Evolutionary conservation across 2,888 invertebrate species (phyloP).

Genomic region (Hipparchia semele): DNA sequence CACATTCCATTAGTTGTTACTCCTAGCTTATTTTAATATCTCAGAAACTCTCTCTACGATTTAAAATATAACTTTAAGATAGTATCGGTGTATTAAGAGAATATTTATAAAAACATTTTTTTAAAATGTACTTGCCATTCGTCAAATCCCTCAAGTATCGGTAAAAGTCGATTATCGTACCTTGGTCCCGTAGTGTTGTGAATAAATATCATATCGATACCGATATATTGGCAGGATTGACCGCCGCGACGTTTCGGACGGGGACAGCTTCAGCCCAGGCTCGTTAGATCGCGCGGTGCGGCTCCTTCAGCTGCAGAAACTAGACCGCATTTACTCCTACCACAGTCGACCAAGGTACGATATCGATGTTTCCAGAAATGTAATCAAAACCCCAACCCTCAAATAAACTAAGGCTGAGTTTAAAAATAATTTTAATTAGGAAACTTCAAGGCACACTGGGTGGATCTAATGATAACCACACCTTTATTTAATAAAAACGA

Average conservation of each 20-base stretch:
- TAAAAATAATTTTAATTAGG: not conserved
- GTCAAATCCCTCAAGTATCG: not conserved
- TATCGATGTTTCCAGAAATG: slow-evolving; percentile 63
- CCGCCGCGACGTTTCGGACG: slow-evolving; percentile 75
- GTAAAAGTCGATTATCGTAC: slow-evolving; percentile 49
- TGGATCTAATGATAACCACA: not conserved
- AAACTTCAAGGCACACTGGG: too few species aligned
- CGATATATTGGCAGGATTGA: slow-evolving; percentile 81
- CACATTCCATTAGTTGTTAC: too few species aligned
- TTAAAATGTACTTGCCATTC: not conserved
- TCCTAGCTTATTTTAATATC: too few species aligned
- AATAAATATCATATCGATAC: slow-evolving; percentile 62
- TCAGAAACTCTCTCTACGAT: not conserved
- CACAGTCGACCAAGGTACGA: slow-evolving; percentile 84
- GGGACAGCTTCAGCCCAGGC: slow-evolving; percentile 75
- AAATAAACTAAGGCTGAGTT: not conserved
- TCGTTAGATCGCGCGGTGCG: slow-evolving; percentile 81
- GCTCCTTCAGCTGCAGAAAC: slow-evolving; percentile 81
- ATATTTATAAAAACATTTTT: too few species aligned
- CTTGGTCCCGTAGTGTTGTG: slow-evolving; percentile 69
- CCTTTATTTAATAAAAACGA: too few species aligned
- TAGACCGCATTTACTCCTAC: slow-evolving; percentile 84
- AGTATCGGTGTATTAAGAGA: too few species aligned
- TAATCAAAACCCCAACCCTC: not conserved
- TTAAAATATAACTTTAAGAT: not conserved